A percentile compares a stretch with the other conserved stretches of the same genome.
These are phyloP conservation scores for Littorina saxatilis DNA, from an alignment of 1,140 invertebrate species.

Conservation along the genomic window DNA sequence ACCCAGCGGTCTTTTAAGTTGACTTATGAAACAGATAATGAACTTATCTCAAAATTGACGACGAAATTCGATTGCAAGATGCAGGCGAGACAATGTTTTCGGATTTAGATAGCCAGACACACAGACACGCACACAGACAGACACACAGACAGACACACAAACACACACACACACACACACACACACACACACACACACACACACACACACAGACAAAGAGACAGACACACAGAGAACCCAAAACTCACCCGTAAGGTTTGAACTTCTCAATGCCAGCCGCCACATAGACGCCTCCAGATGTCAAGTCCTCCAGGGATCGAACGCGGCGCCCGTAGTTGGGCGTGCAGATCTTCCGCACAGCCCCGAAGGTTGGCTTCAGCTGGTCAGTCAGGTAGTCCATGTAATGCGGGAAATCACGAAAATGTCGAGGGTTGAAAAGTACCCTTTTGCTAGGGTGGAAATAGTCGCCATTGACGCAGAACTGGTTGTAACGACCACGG, in stretches of 20 bases:
- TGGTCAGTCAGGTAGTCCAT: constrained; percentile 31
- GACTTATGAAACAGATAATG: too few relatives aligned
- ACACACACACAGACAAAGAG: too few relatives aligned
- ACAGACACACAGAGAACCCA: background rate
- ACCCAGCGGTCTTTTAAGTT: too few relatives aligned
- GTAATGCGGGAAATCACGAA: constrained; percentile 22
- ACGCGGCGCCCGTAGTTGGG: constrained; percentile 10
- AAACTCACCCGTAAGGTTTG: constrained; percentile 28
- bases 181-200: too few relatives aligned
- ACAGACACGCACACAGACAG: too few relatives aligned
- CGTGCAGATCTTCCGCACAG: constrained; percentile 20
- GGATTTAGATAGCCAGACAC: too few relatives aligned
- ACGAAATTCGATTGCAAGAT: too few relatives aligned
- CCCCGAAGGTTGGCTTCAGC: constrained; percentile 29
- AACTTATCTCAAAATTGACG: too few relatives aligned
- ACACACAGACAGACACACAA: too few relatives aligned
- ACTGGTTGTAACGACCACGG: background rate
- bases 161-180: too few relatives aligned
- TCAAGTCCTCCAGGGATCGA: constrained; percentile 25
- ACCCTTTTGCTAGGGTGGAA: constrained; percentile 1
- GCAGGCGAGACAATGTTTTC: too few relatives aligned
- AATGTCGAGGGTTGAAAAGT: background rate
- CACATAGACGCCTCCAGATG: constrained; percentile 3
- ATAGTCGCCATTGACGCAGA: constrained; percentile 33
- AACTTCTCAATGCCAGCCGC: constrained; percentile 24